Percentiles rank a stretch among this genome's conserved stretches.
Conservation (phyloP, 2,888 invertebrate genomes). For the Drosophila prolongata region DNA sequence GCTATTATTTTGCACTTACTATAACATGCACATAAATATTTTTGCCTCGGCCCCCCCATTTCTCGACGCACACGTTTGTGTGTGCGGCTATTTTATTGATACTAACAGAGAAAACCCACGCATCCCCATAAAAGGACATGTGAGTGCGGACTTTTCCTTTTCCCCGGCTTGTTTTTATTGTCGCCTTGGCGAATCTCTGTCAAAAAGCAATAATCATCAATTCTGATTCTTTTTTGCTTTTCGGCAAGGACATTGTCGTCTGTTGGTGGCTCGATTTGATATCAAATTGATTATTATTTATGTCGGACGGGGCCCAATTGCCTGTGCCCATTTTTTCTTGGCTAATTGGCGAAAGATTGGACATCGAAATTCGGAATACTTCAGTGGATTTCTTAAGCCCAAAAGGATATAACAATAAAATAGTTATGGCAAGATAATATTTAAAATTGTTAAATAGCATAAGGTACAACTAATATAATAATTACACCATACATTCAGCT, state of each 20-base stretch:
- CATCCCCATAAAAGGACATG: slow-evolving; percentile 53
- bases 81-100: slow-evolving; percentile 76
- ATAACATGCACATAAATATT: slow-evolving; percentile 80
- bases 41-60: slow-evolving; percentile 51
- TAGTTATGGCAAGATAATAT: no score
- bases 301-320: slow-evolving; percentile 18
- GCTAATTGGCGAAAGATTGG: slow-evolving; percentile 50
- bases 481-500: no score
- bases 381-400: neutral
- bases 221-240: slow-evolving; percentile 79
- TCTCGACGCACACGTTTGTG: slow-evolving; percentile 15
- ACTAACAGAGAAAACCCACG: slow-evolving; percentile 58
- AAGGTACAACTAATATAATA: no score
- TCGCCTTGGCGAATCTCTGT: slow-evolving; percentile 78
- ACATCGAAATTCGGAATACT: neutral
- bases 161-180: slow-evolving; percentile 62
- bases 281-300: slow-evolving; percentile 83
- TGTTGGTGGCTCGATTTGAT: slow-evolving; percentile 65
- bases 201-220: slow-evolving; percentile 85
- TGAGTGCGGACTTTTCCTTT: slow-evolving; percentile 29
- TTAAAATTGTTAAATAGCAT: no score
- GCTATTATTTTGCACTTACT: slow-evolving; percentile 81
- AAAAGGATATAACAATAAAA: neutral
- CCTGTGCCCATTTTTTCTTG: slow-evolving; percentile 5
- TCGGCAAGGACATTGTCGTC: slow-evolving; percentile 38